Base-by-base conservation (phyloP, 2,113 vertebrate genomes). In the Psophia crepitans region DNA sequence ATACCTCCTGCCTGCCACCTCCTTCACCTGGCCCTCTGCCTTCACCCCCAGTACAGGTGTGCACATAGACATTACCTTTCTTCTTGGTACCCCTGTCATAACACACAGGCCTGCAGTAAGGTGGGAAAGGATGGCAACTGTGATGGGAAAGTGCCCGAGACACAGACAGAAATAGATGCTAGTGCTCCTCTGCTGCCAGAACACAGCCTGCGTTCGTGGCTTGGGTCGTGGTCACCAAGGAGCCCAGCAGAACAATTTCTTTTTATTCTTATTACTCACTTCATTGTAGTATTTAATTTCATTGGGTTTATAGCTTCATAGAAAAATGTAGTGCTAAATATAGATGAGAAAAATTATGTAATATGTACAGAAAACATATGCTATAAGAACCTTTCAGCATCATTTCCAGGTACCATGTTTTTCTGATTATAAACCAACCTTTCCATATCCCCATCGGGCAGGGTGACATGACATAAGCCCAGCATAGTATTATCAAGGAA, bases 151-250 rank as follows among this genome's bases (percentile, higher is more conserved):
- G 41, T 41, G 18, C 21, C 57, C 0, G 0, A 75, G 69, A 30
- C 35, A 53, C 41, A 30, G 27, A 39, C 1, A 85, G 63, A 88
- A 83, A 53, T 8, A 12, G 5, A 13, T 48, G n/a, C n/a, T 27
- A n/a, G 21, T 61, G 78, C 37, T 92, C 23, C 39, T 60, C 48
- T 7, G 12, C 82, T 75, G 53, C 22, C 81, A 84, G 32, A 51
- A n/a, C 11, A 6, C 3, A 12, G 35, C 5, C 27, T 2, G 1
- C 0, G 0, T 41, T 74, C 63, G 13, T 23, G 19, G 9, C 48
- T 75, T 85, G 33, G 30, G 19, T n/a, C 0, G 0, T 32, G 24
- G 20, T 66, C 77, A 51, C 54, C 54, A 37, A 74, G 43, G 6
- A 74, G 8, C 9, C 24, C 30, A 57, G 70, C 8, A 33, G 54